Conservation (phyloP, 2,113 vertebrate genomes). For the Climacteris rufus region DNA sequence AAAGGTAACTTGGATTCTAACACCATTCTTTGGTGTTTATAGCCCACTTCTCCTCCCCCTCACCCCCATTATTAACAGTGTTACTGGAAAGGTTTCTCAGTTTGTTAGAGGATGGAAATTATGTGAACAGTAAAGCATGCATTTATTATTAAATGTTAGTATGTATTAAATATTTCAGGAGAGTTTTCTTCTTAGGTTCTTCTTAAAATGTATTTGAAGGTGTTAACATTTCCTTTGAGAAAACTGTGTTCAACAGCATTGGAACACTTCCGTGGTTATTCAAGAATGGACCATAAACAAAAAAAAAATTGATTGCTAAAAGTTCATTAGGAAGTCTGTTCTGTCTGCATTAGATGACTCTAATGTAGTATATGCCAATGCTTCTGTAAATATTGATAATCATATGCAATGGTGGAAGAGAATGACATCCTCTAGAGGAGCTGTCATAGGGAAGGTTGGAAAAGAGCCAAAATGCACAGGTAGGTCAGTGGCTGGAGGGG, state of each 20-base stretch:
- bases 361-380: neutral
- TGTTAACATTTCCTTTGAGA: neutral
- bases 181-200: neutral
- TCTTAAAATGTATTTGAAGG: neutral
- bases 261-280: neutral
- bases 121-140: neutral
- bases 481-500: neutral
- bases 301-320: neutral
- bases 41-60: accelerated
- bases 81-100: neutral
- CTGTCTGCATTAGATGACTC: neutral
- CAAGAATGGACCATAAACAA: neutral
- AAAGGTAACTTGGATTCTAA: neutral
- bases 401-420: neutral
- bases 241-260: neutral
- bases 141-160: neutral
- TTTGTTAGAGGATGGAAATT: neutral
- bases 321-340: neutral
- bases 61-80: neutral
- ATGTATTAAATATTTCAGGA: neutral
- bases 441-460: neutral
- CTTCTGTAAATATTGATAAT: neutral
- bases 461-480: neutral
- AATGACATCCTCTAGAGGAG: neutral
- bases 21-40: neutral